Percentiles rank a stretch among this genome's conserved stretches.
Conservation (phyloP, 2,113 vertebrate species). For the Xenotilapia longispinis region DNA sequence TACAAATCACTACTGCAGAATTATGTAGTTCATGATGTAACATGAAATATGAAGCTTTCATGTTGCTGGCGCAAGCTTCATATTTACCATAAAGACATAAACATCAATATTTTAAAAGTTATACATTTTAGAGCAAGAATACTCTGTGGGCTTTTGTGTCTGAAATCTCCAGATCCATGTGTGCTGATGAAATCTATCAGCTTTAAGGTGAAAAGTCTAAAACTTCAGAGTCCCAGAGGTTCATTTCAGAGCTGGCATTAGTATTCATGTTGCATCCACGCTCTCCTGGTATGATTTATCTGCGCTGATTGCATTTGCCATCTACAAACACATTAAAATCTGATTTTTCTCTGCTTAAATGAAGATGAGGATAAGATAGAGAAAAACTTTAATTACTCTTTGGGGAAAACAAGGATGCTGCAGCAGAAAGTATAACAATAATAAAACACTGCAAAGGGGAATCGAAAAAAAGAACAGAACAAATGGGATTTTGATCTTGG, state of each 20-base stretch:
- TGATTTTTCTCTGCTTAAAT: not conserved
- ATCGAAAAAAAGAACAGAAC: not conserved
- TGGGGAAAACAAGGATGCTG: not conserved
- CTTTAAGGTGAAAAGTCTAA: not conserved
- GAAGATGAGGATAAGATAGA: not conserved
- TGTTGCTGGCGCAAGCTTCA: not conserved
- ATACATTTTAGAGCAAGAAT: not conserved
- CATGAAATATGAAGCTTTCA: not conserved
- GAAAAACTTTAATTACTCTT: slow-evolving; percentile 11
- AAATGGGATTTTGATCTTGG: not conserved
- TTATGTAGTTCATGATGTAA: not conserved
- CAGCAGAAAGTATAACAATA: not conserved
- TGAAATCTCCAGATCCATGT: not conserved
- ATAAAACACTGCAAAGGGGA: not conserved
- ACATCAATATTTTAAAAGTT: not conserved
- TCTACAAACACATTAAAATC: not conserved
- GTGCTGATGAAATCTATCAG: not conserved
- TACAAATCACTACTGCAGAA: not conserved
- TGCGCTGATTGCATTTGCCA: not conserved
- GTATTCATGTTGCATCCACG: not conserved
- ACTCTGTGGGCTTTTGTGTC: not conserved
- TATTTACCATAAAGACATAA: not conserved
- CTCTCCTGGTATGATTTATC: slow-evolving; percentile 6
- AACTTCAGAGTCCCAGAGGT: not conserved
- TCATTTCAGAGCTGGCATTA: not conserved